A percentile compares a stretch with the other conserved stretches of the same genome.
Evolutionary conservation across 2,888 invertebrate species (phyloP).

Genomic region (Synergus gifuensis): DNA sequence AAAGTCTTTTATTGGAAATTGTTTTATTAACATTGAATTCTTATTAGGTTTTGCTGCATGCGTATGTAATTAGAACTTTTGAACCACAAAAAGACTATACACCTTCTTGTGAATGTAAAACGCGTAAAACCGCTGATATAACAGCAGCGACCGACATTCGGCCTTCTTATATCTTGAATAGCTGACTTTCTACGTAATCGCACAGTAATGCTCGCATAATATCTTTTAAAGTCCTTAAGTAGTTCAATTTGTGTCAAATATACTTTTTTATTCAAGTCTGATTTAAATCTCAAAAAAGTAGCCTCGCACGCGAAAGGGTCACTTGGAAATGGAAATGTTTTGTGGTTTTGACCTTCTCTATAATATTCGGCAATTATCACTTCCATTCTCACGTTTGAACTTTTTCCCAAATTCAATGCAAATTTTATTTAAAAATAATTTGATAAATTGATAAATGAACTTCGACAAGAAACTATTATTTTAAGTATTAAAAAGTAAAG

Average conservation of each 20-base stretch:
- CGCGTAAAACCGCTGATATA: background rate
- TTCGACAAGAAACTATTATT: background rate
- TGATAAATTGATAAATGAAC: background rate
- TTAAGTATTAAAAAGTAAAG: no score
- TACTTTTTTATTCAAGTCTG: slow-evolving; percentile 8
- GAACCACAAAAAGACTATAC: background rate
- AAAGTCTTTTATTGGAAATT: background rate
- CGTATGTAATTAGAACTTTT: background rate
- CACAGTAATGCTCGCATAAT: slow-evolving; percentile 3
- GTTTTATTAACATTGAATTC: background rate
- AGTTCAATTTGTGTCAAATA: background rate
- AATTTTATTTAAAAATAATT: no score
- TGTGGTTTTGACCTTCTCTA: no score
- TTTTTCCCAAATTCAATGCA: no score
- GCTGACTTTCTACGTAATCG: slow-evolving; percentile 25
- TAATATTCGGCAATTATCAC: no score
- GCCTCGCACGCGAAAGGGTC: slow-evolving; percentile 3
- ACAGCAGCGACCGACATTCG: slow-evolving; percentile 22
- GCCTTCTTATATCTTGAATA: slow-evolving; percentile 22
- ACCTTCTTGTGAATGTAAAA: slow-evolving; percentile 16
- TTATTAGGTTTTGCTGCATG: background rate
- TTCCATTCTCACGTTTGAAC: no score
- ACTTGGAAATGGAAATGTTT: background rate
- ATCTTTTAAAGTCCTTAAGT: slow-evolving; percentile 8
- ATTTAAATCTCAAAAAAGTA: slow-evolving; percentile 8